Conservation (phyloP, 2,888 invertebrate species). For the Mamestra brassicae region DNA sequence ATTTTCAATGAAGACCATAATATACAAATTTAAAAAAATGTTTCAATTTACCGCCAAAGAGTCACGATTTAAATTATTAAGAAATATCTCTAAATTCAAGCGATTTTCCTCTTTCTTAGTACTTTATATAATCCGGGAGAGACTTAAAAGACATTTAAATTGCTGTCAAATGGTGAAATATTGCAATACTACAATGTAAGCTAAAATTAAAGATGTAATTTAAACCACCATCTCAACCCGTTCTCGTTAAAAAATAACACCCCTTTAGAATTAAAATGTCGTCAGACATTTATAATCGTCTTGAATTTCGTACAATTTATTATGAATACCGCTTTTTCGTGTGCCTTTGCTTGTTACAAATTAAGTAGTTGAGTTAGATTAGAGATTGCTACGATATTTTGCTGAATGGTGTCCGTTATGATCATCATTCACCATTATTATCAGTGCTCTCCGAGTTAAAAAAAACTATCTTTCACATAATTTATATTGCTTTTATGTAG, state of each 20-base stretch:
- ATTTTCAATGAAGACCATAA: not conserved
- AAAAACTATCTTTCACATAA: no score
- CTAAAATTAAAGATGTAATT: slow-evolving; percentile 66
- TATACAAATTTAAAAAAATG: not conserved
- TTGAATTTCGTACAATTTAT: slow-evolving; percentile 57
- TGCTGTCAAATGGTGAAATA: slow-evolving; percentile 63
- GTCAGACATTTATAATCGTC: slow-evolving; percentile 60
- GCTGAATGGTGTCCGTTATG: not conserved
- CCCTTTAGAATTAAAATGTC: slow-evolving; percentile 65
- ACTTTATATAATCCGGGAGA: slow-evolving; percentile 34
- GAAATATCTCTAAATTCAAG: slow-evolving; percentile 22
- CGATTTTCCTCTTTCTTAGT: slow-evolving; percentile 21
- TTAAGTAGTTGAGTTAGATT: slow-evolving; percentile 12
- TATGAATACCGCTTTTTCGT: slow-evolving; percentile 46
- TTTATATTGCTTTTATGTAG: no score
- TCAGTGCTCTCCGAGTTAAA: no score
- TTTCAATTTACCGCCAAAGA: no score
- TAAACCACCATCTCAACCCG: slow-evolving; percentile 60
- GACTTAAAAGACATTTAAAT: slow-evolving; percentile 48
- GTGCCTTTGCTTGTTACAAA: slow-evolving; percentile 28
- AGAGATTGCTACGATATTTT: not conserved
- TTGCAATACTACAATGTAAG: slow-evolving; percentile 63
- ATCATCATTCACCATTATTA: not conserved
- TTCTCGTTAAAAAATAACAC: slow-evolving; percentile 69
- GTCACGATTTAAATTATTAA: slow-evolving; percentile 8